Base-by-base conservation (phyloP, 92 coral and sea anemone species). In the Palythoa caribaeorum region DNA sequence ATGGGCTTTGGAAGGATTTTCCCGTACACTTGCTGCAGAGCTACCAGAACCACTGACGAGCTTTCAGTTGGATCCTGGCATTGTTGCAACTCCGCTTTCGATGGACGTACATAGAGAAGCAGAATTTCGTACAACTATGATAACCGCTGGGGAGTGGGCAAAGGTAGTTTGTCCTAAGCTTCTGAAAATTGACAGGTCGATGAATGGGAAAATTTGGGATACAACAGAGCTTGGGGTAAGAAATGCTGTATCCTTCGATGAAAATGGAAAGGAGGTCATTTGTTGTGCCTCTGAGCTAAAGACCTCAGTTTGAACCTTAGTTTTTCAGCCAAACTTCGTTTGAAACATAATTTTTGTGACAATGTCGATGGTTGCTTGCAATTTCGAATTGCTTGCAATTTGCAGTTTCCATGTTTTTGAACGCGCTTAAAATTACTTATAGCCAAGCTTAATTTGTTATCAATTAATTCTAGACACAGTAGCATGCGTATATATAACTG, bases 1-100 rank as follows among this genome's bases (percentile, higher is more conserved):
- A 66, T 87, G 89, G 89, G 89, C 73, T 7, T 6, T 87, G 14
- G 89, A 87, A 38, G 84, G 89, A 11, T 65, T 87, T 28, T 87
- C 84, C 10, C 62, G 63, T 14, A 48, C 68, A 21, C 59, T 77
- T 16, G 89, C 89, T 1, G 12, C 6, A 62, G 84, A 87, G 55
- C 89, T 87, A 8, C 89, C 84, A 8, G 68, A 60, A 5, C 83
- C 83, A 17, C 48, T 87, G 68, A 39, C 57, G 17, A 57, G 89
- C 57, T 60, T 87, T 48, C 89, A 60, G 2, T 52, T 87, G 3
- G 84, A 87, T 74, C 89, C 89, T 62, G 89, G 89, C 2, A 72
- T 39, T 5, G 48, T 44, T 44, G 6, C 4, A 44, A 87, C 81
- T 4, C 66, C 89, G 5, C 47, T 86, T 76, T 57, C 73, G 12